A percentile compares a stretch with the other conserved stretches of the same genome.
Evolutionary conservation across 1,140 invertebrate species (phyloP).

Genomic region (Conopomorpha cramerella): DNA sequence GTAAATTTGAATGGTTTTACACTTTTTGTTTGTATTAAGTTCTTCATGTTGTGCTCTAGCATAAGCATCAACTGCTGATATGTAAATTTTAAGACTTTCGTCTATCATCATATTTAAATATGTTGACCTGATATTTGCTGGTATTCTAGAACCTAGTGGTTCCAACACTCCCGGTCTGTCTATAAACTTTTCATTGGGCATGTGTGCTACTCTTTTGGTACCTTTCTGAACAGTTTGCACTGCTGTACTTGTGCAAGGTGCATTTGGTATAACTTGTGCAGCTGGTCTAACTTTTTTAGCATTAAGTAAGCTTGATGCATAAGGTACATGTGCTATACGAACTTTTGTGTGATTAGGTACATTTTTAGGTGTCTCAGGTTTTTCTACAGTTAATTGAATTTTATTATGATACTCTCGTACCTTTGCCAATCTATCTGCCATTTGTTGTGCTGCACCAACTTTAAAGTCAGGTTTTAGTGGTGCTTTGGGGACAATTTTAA

Average conservation of each 20-base stretch:
- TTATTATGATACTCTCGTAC: constrained; percentile 51
- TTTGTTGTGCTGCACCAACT: constrained; percentile 42
- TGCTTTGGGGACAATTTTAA: constrained; percentile 25
- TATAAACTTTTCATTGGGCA: constrained; percentile 56
- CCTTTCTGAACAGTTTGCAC: constrained; percentile 73
- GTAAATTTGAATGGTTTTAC: constrained; percentile 79
- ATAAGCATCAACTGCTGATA: constrained; percentile 72
- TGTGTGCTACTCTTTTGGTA: constrained; percentile 70
- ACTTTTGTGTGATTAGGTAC: constrained; percentile 32
- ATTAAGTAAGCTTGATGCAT: constrained; percentile 51
- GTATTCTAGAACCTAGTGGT: constrained; percentile 78
- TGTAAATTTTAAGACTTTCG: constrained; percentile 81
- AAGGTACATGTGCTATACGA: constrained; percentile 58
- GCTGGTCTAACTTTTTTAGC: constrained; percentile 41
- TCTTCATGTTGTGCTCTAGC: constrained; percentile 77
- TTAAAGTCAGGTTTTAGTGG: constrained; percentile 48
- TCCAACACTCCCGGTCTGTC: constrained; percentile 65
- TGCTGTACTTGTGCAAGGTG: constrained; percentile 58
- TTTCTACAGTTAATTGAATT: too few species aligned
- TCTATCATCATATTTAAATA: constrained; percentile 88
- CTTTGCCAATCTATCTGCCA: constrained; percentile 49
- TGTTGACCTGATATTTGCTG: constrained; percentile 79
- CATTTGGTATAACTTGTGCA: constrained; percentile 10
- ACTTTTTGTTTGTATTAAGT: constrained; percentile 75
- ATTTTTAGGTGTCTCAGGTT: constrained; percentile 17